A percentile compares a stretch with the other conserved stretches of the same genome.
These are phyloP conservation scores for Ctenosaura bakeri DNA, from an alignment of 2,797 vertebrate species.

Conservation along the genomic window DNA sequence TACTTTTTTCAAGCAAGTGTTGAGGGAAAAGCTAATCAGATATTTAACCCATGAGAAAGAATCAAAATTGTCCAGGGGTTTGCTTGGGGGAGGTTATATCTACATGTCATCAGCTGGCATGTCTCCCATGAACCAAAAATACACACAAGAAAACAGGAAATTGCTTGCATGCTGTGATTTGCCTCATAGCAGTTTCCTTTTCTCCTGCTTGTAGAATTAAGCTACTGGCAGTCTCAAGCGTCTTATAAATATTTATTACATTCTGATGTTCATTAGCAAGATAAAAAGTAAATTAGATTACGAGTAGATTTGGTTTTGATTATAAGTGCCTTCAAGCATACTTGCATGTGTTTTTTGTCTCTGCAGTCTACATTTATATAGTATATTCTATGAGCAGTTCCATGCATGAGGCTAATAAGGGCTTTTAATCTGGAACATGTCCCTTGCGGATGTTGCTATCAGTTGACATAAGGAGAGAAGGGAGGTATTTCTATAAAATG, in stretches of 20 bases:
- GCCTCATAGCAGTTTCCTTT: neutral
- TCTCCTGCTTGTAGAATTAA: neutral
- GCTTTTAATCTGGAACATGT: conserved; percentile 17
- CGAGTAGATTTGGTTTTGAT: neutral
- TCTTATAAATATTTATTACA: neutral
- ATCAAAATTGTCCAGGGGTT: neutral
- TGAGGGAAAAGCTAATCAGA: neutral
- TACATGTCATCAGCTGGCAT: neutral
- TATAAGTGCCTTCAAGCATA: neutral
- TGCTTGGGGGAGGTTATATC: neutral
- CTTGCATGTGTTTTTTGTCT: neutral
- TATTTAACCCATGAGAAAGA: neutral
- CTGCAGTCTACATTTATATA: neutral
- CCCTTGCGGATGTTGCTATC: neutral
- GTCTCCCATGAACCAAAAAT: neutral
- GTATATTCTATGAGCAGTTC: neutral
- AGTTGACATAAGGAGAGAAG: neutral
- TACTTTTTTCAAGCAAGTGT: too few relatives aligned
- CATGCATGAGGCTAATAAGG: neutral
- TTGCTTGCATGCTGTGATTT: neutral
- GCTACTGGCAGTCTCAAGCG: neutral
- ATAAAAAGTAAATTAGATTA: conserved; percentile 17
- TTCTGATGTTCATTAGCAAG: neutral
- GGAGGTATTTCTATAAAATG: neutral
- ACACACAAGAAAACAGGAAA: neutral